Percentiles rank a stretch among this genome's conserved stretches.
These are phyloP conservation scores for Charanyca ferruginea DNA, from an alignment of 2,888 invertebrate genomes.

Conservation along the genomic window DNA sequence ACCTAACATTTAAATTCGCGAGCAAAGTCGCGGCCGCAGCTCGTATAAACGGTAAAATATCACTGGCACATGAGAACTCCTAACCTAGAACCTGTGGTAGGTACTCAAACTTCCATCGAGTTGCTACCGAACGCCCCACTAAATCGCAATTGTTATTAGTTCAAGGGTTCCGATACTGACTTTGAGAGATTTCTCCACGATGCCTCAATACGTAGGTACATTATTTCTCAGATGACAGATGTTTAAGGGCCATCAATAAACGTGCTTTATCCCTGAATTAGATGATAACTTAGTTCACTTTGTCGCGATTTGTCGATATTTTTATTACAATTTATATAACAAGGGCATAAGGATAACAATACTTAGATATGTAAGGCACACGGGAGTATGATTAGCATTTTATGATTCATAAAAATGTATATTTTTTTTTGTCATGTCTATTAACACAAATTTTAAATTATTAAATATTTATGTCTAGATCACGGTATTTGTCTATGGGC, in stretches of 20 bases:
- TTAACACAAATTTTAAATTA: no score
- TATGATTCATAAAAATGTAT: no score
- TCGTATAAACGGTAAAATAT: conserved; percentile 17
- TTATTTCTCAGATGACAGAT: conserved; percentile 22
- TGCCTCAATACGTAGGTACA: conserved; percentile 17
- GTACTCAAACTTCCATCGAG: conserved; percentile 73
- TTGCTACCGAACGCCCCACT: conserved; percentile 69
- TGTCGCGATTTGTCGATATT: neutral
- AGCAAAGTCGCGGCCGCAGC: neutral
- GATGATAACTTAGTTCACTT: conserved; percentile 1
- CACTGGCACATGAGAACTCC: conserved; percentile 56
- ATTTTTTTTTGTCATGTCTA: no score
- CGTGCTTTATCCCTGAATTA: conserved; percentile 10
- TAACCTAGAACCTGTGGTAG: conserved; percentile 63
- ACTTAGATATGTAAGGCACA: no score
- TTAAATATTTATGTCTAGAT: no score
- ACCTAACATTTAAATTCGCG: conserved; percentile 3
- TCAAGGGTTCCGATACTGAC: conserved; percentile 65
- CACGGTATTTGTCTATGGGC: no score
- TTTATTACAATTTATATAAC: no score
- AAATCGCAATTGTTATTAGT: conserved; percentile 76
- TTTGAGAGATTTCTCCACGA: conserved; percentile 39
- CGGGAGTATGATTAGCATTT: no score
- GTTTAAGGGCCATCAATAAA: conserved; percentile 15
- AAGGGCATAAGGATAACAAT: no score